phyloP scores from a whole-genome alignment of 1,140 invertebrate genomes.

The Heliconius eleuchia region DNA sequence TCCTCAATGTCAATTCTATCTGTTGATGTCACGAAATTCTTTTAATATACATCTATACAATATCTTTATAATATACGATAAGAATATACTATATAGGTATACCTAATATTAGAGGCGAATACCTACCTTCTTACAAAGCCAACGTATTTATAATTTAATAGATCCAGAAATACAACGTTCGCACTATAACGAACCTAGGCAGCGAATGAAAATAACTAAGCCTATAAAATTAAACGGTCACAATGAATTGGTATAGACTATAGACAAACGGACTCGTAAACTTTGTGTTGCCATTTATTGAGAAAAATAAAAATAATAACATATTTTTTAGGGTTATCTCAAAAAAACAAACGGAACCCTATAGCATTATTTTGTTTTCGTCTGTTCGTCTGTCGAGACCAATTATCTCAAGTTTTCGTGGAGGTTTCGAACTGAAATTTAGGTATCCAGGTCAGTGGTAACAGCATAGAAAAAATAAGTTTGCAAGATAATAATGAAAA shows the following conservation, averaged over 20 bases:
- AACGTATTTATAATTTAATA: conserved; percentile 13
- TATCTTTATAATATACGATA: too few relatives aligned
- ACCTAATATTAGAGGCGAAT: too few relatives aligned
- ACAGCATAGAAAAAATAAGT: too few relatives aligned
- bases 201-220: conserved; percentile 26
- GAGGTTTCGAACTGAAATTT: too few relatives aligned
- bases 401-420: too few relatives aligned
- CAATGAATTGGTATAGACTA: conserved; percentile 18
- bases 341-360: too few relatives aligned
- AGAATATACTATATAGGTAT: too few relatives aligned
- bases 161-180: conserved; percentile 16
- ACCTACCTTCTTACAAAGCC: background rate
- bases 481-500: too few relatives aligned
- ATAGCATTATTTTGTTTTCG: too few relatives aligned
- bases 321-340: background rate
- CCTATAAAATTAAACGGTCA: conserved; percentile 25
- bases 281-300: background rate
- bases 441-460: too few relatives aligned
- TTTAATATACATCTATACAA: background rate
- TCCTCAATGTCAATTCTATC: background rate
- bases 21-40: background rate
- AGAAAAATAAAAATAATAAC: background rate
- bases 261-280: conserved; percentile 29
- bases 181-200: conserved; percentile 14
- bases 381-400: too few relatives aligned